Conservation (phyloP, 2,113 vertebrate species). For the Python bivittatus region DNA sequence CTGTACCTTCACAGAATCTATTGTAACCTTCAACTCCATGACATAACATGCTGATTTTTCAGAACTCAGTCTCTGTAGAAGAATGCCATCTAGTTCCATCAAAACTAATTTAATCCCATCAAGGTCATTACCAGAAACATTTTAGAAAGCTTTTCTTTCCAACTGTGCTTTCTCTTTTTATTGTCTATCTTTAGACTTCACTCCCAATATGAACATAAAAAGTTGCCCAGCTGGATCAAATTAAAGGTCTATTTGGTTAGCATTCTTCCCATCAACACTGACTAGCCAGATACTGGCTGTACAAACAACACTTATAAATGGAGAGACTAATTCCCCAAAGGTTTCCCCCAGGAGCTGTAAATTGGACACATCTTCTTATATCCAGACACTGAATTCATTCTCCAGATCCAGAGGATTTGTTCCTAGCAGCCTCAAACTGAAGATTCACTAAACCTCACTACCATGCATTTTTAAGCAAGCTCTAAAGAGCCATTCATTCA, state of each 20-base stretch:
- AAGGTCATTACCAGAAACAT: slow-evolving; percentile 20
- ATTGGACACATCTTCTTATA: too few species aligned
- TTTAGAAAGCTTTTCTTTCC: slow-evolving; percentile 14
- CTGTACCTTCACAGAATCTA: not conserved
- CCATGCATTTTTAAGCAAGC: too few species aligned
- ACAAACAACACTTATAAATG: not conserved
- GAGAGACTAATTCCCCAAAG: not conserved
- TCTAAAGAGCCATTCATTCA: too few species aligned
- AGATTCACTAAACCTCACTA: too few species aligned
- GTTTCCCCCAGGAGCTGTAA: not conserved
- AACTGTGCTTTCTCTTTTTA: slow-evolving; percentile 14
- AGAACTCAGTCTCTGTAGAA: not conserved
- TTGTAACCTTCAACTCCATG: not conserved
- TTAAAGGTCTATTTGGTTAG: not conserved
- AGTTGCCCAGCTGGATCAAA: not conserved
- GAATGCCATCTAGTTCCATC: slow-evolving; percentile 2
- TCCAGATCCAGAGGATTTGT: too few species aligned
- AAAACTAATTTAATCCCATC: slow-evolving; percentile 20
- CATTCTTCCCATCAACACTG: too few species aligned
- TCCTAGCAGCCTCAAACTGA: too few species aligned
- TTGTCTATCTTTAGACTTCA: slow-evolving; percentile 6
- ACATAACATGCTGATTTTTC: not conserved
- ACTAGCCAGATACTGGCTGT: not conserved
- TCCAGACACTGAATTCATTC: too few species aligned
- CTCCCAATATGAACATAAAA: not conserved